Evolutionary conservation across 1,140 invertebrate species (phyloP), one percentile per base, ranked within the genome.

Genomic region (Magallana angulata): DNA sequence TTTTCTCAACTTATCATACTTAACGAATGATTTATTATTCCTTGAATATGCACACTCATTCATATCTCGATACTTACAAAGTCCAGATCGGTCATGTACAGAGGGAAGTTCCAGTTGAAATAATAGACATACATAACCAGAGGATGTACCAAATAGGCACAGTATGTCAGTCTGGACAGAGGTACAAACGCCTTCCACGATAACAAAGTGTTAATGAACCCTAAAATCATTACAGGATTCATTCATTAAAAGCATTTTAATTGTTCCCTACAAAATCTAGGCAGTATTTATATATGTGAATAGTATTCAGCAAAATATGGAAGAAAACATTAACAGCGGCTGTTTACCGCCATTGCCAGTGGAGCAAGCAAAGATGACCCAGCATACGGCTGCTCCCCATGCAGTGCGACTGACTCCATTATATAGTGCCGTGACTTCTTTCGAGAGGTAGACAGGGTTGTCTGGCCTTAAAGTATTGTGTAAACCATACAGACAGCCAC

Each of bases 321-420:
- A 48, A 48, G 36, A 48, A 48, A 48, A 48, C 36, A 4, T 4
- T 0, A 48, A 48, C 36, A 48, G 2, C 36, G 5, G 36, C 36
- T 48, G 12, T 85, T 84, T 90, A 92, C 92, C 91, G 71, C 91
- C 92, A 87, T 92, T 87, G 85, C 91, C 90, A 59, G 92, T 92
- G 56, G 91, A 89, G 86, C 95, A 95, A 9, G 94, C 92, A 88
- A 94, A 95, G 84, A 95, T 93, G 30, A 95, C 90, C 95, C 95
- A 95, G 12, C 92, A 93, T 56, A 95, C 85, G 12, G 89, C 91
- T 30, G 92, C 86, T 2, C 92, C 90, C 95, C 95, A 95, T 24
- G 91, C 85, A 2, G 93, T 91, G 80, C 94, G 91, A 64, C 92
- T 91, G 11, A 94, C 82, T 30, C 91, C 88, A 36, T 91, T 90